Percentiles rank a stretch among this genome's conserved stretches.
Conservation (phyloP, 2,888 invertebrate genomes). For the Diaphora mendica region DNA sequence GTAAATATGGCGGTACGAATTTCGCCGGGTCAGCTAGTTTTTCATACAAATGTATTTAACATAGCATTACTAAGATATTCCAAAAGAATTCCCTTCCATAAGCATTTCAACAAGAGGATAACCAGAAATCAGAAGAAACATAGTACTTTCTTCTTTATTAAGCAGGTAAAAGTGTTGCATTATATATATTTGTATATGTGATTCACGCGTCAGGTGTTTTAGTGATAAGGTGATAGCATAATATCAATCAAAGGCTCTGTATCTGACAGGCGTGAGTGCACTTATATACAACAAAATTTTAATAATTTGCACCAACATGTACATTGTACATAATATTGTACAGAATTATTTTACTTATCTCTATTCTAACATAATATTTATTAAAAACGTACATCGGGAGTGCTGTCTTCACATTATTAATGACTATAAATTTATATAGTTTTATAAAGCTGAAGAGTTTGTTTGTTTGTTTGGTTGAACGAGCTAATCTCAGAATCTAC, state of each 20-base stretch:
- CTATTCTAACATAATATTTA: background rate
- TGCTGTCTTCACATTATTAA: background rate
- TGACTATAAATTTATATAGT: too few species aligned
- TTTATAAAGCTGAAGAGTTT: too few species aligned
- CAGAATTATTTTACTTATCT: background rate
- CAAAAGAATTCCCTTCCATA: background rate
- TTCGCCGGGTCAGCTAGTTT: too few species aligned
- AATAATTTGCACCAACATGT: background rate
- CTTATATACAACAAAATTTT: background rate
- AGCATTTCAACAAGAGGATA: background rate
- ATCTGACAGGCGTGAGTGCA: background rate
- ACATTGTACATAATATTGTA: background rate
- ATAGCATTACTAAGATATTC: background rate
- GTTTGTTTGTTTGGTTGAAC: too few species aligned
- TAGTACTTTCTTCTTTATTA: background rate
- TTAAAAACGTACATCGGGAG: background rate
- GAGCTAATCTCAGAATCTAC: too few species aligned
- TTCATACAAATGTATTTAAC: too few species aligned
- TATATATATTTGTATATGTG: background rate
- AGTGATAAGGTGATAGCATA: background rate
- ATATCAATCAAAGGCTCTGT: slow-evolving; percentile 1
- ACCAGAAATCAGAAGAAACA: background rate
- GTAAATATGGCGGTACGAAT: too few species aligned
- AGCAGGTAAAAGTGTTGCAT: background rate
- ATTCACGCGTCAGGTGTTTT: background rate